These are phyloP conservation scores for Sussaba pulchella DNA, from an alignment of 2,888 invertebrate species.

Conservation along the genomic window DNA sequence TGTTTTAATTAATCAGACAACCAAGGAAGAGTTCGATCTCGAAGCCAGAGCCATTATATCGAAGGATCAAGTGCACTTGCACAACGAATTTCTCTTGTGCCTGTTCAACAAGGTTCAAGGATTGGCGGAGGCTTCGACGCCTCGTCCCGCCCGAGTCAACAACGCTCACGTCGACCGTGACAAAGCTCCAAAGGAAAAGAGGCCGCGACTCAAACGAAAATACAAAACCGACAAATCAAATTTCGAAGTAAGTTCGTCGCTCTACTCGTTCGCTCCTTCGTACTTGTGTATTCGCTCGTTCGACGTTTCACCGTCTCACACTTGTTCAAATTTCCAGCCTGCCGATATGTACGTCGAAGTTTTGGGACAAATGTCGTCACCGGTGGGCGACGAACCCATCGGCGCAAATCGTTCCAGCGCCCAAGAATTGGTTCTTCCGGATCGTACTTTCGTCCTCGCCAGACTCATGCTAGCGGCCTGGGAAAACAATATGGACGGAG, in stretches of 20 bases:
- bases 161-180: constrained; percentile 84
- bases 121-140: constrained; percentile 82
- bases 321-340: constrained; percentile 78
- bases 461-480: constrained; percentile 94
- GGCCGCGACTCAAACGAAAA: constrained; percentile 72
- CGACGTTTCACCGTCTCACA: neutral
- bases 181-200: constrained; percentile 80
- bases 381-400: constrained; percentile 83
- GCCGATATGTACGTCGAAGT: constrained; percentile 83
- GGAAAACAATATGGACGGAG: constrained; percentile 94
- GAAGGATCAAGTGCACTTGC: constrained; percentile 91
- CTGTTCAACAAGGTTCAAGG: constrained; percentile 90
- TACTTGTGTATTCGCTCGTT: too few relatives aligned
- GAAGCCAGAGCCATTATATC: constrained; percentile 91
- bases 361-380: constrained; percentile 80
- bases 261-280: too few relatives aligned
- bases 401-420: constrained; percentile 87
- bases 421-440: constrained; percentile 93
- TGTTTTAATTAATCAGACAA: constrained; percentile 85
- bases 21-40: constrained; percentile 93
- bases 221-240: constrained; percentile 83
- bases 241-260: constrained; percentile 84
- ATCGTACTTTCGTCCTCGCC: constrained; percentile 92
- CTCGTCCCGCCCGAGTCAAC: constrained; percentile 78
- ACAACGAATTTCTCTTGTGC: constrained; percentile 93